Percentiles rank a stretch among this genome's conserved stretches.
Evolutionary conservation across 2,797 vertebrate genomes (phyloP).

Genomic region (Prionace glauca): DNA sequence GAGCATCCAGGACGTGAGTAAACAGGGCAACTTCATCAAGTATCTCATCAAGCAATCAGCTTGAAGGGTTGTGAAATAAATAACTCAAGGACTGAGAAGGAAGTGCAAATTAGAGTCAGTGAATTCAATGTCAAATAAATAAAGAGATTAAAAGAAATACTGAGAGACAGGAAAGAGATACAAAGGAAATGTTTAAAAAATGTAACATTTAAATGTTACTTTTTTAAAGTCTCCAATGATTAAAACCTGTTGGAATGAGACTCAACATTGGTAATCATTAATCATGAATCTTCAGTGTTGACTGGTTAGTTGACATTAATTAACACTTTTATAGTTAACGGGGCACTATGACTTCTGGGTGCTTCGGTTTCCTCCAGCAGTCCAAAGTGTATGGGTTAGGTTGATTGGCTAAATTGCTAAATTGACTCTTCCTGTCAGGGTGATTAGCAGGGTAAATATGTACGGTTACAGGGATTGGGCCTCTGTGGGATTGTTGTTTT

Average conservation of each 20-base stretch:
- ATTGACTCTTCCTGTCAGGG: no score
- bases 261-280: not conserved
- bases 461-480: no score
- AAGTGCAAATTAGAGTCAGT: not conserved
- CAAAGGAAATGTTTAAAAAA: not conserved
- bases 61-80: no score
- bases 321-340: not conserved
- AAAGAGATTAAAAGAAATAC: not conserved
- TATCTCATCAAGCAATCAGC: not conserved
- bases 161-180: not conserved
- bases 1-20: not conserved
- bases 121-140: not conserved
- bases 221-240: not conserved
- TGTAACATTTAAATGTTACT: no score
- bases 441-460: no score
- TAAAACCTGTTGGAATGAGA: not conserved
- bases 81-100: not conserved
- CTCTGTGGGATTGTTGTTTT: no score
- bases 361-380: no score
- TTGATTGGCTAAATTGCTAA: no score
- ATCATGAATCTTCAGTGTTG: not conserved
- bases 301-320: not conserved
- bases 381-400: no score
- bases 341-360: not conserved
- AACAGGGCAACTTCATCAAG: not conserved